Percentiles rank a stretch among this genome's conserved stretches.
Conservation (phyloP, 2,113 vertebrate species). For the Labeo catla region DNA sequence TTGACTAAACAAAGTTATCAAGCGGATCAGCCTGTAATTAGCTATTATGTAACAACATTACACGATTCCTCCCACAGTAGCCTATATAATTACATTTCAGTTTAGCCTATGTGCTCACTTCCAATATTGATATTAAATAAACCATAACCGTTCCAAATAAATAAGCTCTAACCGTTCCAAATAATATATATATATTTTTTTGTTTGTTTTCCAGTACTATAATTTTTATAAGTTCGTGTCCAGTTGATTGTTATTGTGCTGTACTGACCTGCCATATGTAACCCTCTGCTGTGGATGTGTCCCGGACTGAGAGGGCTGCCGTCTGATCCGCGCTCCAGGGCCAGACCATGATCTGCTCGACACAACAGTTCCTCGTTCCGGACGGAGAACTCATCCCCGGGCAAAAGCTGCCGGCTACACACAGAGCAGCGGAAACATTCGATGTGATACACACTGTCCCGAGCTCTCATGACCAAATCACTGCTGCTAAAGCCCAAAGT, state of each 20-base stretch:
- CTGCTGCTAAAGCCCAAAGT: conserved; percentile 90
- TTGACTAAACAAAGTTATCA: conserved; percentile 42
- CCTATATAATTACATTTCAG: background rate
- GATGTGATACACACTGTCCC: conserved; percentile 90
- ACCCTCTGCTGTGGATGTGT: conserved; percentile 72
- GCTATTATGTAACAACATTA: conserved; percentile 36
- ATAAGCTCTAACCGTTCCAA: background rate
- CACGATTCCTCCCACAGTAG: conserved; percentile 5
- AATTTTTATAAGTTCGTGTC: background rate
- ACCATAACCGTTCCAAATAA: background rate
- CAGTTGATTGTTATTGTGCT: background rate
- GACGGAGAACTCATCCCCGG: conserved; percentile 93
- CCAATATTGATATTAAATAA: background rate
- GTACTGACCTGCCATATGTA: conserved; percentile 82
- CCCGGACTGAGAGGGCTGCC: conserved; percentile 82
- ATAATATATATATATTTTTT: background rate
- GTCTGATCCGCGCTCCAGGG: conserved; percentile 75
- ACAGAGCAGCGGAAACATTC: conserved; percentile 94
- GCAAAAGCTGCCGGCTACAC: conserved; percentile 91
- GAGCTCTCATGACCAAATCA: conserved; percentile 94
- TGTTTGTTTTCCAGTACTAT: background rate
- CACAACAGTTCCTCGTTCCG: conserved; percentile 90
- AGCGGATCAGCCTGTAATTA: conserved; percentile 33
- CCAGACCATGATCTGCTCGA: conserved; percentile 84
- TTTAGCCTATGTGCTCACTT: background rate